Percentiles rank a stretch among this genome's conserved stretches.
Evolutionary conservation across 2,113 vertebrate genomes (phyloP).

Genomic region (Nothoprocta pentlandii): DNA sequence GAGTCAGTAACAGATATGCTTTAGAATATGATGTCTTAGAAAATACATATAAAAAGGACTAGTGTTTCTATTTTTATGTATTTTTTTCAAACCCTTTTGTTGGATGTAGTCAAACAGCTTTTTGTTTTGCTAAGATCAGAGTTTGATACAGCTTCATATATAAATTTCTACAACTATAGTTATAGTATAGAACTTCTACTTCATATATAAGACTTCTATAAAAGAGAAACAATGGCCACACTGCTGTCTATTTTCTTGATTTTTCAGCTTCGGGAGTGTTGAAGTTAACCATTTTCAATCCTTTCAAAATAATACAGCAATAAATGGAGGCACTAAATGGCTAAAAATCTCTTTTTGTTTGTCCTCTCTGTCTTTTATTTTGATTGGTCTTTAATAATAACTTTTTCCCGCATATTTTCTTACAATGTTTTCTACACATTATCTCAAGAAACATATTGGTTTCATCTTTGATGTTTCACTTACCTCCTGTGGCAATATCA

Average conservation of each 20-base stretch:
- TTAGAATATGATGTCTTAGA: background rate
- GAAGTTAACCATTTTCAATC: background rate
- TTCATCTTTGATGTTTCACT: conserved; percentile 38
- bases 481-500: background rate
- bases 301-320: background rate
- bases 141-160: background rate
- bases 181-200: background rate
- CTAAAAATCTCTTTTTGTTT: background rate
- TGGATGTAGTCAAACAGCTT: background rate
- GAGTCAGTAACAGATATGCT: background rate
- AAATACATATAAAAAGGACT: background rate
- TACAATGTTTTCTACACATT: background rate
- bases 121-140: background rate
- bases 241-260: background rate
- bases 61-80: background rate
- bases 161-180: background rate
- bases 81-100: background rate
- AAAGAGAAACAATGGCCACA: background rate
- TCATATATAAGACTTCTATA: background rate
- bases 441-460: conserved; percentile 18
- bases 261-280: background rate
- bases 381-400: background rate
- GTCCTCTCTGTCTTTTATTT: background rate
- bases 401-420: background rate
- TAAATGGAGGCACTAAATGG: background rate